phyloP scores from a whole-genome alignment of 2,797 vertebrate species.

The Arctocebus calabarensis region DNA sequence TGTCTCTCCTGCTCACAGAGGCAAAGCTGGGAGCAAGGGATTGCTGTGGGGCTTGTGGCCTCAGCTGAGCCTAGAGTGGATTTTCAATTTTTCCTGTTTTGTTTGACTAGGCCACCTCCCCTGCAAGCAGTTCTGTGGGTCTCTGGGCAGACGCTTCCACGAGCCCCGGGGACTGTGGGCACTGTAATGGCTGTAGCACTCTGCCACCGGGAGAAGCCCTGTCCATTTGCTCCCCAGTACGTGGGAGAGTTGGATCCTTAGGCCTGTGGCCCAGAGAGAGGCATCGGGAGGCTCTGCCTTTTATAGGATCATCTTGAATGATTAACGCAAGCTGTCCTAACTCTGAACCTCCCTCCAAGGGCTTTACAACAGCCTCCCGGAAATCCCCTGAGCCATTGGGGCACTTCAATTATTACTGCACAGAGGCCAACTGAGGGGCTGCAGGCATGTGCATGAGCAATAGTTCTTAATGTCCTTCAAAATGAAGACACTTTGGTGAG shows the following conservation, averaged over 20 bases:
- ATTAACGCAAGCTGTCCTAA: neutral
- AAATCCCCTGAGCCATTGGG: neutral
- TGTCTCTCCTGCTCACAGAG: accelerated
- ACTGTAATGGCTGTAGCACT: accelerated
- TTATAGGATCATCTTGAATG: neutral
- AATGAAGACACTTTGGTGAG: neutral
- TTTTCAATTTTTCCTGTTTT: neutral
- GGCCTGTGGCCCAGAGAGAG: neutral
- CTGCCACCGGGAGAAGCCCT: neutral
- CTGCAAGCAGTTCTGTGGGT: no score
- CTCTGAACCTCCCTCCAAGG: neutral
- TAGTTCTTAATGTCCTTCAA: neutral
- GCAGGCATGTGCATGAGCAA: neutral
- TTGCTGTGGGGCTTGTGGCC: neutral
- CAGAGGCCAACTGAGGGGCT: neutral
- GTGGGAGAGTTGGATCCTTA: accelerated
- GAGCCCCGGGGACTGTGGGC: neutral
- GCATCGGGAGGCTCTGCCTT: neutral
- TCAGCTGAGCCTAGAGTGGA: no score
- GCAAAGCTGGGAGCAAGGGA: neutral
- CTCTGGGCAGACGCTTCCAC: neutral
- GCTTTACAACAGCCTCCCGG: neutral
- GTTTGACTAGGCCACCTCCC: neutral
- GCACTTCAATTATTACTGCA: no score
- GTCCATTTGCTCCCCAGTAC: neutral